A percentile compares a stretch with the other conserved stretches of the same genome.
These are phyloP conservation scores for Corythoichthys intestinalis DNA, from an alignment of 2,113 vertebrate genomes.

Conservation along the genomic window DNA sequence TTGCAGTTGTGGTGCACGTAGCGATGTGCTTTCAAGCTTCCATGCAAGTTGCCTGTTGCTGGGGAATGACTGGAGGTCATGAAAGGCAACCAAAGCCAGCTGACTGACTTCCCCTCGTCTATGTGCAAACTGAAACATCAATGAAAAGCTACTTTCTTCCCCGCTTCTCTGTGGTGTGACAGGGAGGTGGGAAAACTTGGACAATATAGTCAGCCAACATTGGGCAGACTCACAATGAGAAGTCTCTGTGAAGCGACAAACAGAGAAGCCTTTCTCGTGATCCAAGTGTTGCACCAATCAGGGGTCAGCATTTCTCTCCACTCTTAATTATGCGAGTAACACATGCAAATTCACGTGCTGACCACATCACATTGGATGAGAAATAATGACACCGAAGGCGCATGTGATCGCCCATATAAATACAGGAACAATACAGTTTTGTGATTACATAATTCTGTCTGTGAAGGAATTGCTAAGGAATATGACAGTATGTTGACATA, in stretches of 20 bases:
- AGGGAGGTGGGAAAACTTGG: constrained; percentile 45
- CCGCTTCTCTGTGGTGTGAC: constrained; percentile 44
- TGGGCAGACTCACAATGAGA: constrained; percentile 64
- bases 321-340: constrained; percentile 50
- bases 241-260: constrained; percentile 63
- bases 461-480: constrained; percentile 16
- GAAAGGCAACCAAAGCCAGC: not conserved
- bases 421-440: constrained; percentile 10
- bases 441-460: constrained; percentile 30
- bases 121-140: constrained; percentile 44
- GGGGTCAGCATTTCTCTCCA: constrained; percentile 56
- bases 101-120: constrained; percentile 12
- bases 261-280: constrained; percentile 68
- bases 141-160: constrained; percentile 74
- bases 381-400: constrained; percentile 39
- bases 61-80: constrained; percentile 1
- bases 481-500: constrained; percentile 9
- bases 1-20: not conserved
- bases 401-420: constrained; percentile 18
- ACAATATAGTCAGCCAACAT: constrained; percentile 63
- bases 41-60: not conserved
- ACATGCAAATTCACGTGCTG: constrained; percentile 57
- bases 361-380: constrained; percentile 34
- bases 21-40: no score
- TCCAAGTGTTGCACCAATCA: constrained; percentile 49